phyloP scores from a whole-genome alignment of 2,797 vertebrate genomes.

The Liparis tanakae region DNA sequence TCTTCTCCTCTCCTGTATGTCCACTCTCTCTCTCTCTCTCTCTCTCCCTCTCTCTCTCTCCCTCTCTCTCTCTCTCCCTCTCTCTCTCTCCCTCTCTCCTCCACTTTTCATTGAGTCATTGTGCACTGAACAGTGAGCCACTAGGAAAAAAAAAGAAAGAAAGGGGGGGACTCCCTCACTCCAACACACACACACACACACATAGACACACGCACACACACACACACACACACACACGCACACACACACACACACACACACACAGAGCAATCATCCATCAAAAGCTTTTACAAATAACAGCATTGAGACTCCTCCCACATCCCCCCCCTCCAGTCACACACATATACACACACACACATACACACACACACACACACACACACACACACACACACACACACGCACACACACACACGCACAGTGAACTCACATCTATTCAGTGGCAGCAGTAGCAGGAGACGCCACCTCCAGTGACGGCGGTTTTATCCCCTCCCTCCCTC shows the following conservation, averaged over 20 bases:
- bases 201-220: conserved; percentile 22
- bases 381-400: conserved; percentile 57
- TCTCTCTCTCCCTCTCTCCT: conserved; percentile 61
- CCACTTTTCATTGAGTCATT: conserved; percentile 80
- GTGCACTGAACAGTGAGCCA: conserved; percentile 74
- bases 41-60: conserved; percentile 39
- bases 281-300: conserved; percentile 82
- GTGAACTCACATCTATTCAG: conserved; percentile 72
- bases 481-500: conserved; percentile 15
- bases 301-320: conserved; percentile 71
- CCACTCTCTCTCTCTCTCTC: conserved; percentile 31
- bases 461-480: conserved; percentile 66
- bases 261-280: conserved; percentile 78
- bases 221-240: conserved; percentile 39
- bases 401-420: conserved; percentile 53
- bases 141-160: conserved; percentile 53
- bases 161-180: conserved; percentile 69
- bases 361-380: conserved; percentile 13
- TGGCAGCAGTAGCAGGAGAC: conserved; percentile 56
- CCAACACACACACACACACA: conserved; percentile 14
- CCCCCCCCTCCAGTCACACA: conserved; percentile 6
- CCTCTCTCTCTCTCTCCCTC: conserved; percentile 48
- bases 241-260: conserved; percentile 45
- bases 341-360: conserved; percentile 32
- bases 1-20: background rate